Percentiles rank a stretch among this genome's conserved stretches.
Conservation (phyloP, 2,797 vertebrate species). For the Microctenopoma stevenorrisi region DNA sequence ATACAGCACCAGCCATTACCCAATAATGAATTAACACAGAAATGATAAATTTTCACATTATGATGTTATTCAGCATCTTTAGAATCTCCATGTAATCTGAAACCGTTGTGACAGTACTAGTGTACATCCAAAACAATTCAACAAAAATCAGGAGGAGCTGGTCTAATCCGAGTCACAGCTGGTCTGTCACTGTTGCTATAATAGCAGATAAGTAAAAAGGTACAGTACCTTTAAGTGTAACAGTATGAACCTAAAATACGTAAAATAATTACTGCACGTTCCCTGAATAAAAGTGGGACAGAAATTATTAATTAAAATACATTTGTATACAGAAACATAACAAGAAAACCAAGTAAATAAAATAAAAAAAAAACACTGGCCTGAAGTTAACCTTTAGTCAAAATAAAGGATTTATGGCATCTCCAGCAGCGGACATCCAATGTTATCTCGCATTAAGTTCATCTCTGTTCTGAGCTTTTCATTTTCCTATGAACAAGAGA, state of each 20-base stretch:
- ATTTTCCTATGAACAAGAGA: slow-evolving; percentile 74
- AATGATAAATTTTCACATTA: slow-evolving; percentile 39
- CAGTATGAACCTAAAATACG: neutral
- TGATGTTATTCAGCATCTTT: slow-evolving; percentile 12
- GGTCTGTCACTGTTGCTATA: neutral
- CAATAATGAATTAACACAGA: slow-evolving; percentile 7
- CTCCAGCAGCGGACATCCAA: slow-evolving; percentile 36
- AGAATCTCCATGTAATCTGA: neutral
- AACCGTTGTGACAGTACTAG: neutral
- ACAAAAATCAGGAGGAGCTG: neutral
- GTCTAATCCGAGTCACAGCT: neutral
- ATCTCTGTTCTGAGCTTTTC: slow-evolving; percentile 76
- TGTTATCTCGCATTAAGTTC: slow-evolving; percentile 48
- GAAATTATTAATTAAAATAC: neutral
- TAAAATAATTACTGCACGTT: slow-evolving; percentile 9
- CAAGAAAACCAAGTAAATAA: neutral
- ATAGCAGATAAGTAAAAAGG: neutral
- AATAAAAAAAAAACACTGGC: neutral
- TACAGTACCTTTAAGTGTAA: slow-evolving; percentile 9
- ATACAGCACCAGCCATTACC: neutral
- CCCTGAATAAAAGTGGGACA: neutral
- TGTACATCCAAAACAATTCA: neutral
- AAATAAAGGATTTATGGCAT: slow-evolving; percentile 21
- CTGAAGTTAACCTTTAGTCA: neutral
- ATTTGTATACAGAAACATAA: slow-evolving; percentile 12